These are phyloP conservation scores for Archivesica marissinica DNA, from an alignment of 1,140 invertebrate species.

Conservation along the genomic window DNA sequence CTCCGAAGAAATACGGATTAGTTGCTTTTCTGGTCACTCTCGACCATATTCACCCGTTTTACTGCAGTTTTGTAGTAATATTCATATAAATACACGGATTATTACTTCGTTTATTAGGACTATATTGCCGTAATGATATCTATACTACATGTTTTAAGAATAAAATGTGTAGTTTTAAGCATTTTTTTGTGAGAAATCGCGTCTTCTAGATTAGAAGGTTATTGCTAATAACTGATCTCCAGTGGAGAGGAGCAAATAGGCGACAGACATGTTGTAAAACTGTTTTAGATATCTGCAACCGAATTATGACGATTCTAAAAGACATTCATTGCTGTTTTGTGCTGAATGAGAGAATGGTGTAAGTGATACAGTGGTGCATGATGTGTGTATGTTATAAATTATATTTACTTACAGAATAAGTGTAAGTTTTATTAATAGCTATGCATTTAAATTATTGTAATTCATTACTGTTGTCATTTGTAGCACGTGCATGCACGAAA, in stretches of 20 bases:
- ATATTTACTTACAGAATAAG: neutral
- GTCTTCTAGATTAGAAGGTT: constrained; percentile 11
- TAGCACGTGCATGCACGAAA: no score
- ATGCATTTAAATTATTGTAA: no score
- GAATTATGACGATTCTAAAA: neutral
- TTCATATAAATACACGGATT: constrained; percentile 40
- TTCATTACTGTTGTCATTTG: no score
- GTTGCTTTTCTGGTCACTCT: constrained; percentile 34
- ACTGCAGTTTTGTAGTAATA: constrained; percentile 34
- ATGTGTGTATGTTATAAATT: neutral
- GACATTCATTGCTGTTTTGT: constrained; percentile 15
- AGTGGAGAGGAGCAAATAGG: constrained; percentile 18
- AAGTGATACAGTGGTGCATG: neutral
- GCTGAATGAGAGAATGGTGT: constrained; percentile 11
- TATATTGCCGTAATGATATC: constrained; percentile 38
- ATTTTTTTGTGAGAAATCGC: constrained; percentile 26
- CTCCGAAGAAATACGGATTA: constrained; percentile 14
- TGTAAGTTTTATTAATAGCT: neutral
- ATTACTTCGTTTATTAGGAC: constrained; percentile 40
- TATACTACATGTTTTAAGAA: constrained; percentile 39
- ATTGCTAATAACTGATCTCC: constrained; percentile 36
- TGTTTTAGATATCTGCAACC: neutral
- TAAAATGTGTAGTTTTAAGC: constrained; percentile 32
- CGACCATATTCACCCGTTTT: constrained; percentile 3
- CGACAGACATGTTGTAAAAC: constrained; percentile 12